Percentiles rank a stretch among this genome's conserved stretches.
These are phyloP conservation scores for Python bivittatus DNA, from an alignment of 2,113 vertebrate genomes.

Conservation along the genomic window DNA sequence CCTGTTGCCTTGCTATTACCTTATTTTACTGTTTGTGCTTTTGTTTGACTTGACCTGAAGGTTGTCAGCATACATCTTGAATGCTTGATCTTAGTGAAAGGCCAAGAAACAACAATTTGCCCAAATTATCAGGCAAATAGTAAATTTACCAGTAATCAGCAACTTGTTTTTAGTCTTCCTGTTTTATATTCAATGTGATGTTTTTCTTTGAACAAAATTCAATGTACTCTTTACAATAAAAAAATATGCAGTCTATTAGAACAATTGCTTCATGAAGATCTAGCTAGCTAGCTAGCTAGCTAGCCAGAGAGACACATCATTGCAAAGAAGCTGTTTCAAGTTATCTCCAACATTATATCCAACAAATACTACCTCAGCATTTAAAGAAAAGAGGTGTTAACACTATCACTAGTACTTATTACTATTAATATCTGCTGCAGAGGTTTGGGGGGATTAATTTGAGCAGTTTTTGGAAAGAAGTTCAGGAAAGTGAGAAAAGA, in stretches of 20 bases:
- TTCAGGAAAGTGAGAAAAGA: neutral
- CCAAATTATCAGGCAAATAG: neutral
- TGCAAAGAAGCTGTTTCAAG: constrained; percentile 38
- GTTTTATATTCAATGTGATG: constrained; percentile 16
- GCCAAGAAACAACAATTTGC: neutral
- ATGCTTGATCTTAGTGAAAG: no score
- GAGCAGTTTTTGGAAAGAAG: neutral
- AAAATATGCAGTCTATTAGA: constrained; percentile 28
- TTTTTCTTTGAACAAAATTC: constrained; percentile 26
- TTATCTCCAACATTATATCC: neutral
- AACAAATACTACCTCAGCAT: constrained; percentile 6
- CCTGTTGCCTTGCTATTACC: no score
- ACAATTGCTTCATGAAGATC: constrained; percentile 35
- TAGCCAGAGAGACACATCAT: constrained; percentile 22
- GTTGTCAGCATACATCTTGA: no score
- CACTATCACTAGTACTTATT: neutral
- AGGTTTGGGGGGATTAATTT: neutral
- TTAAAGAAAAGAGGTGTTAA: neutral
- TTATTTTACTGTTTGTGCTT: no score
- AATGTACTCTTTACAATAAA: constrained; percentile 39
- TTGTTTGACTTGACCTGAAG: no score
- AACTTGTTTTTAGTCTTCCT: constrained; percentile 4
- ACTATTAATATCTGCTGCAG: neutral
- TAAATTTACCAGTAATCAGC: neutral
- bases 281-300: neutral